Base-by-base conservation (phyloP, 2,888 invertebrate species). In the Hedya salicella region DNA sequence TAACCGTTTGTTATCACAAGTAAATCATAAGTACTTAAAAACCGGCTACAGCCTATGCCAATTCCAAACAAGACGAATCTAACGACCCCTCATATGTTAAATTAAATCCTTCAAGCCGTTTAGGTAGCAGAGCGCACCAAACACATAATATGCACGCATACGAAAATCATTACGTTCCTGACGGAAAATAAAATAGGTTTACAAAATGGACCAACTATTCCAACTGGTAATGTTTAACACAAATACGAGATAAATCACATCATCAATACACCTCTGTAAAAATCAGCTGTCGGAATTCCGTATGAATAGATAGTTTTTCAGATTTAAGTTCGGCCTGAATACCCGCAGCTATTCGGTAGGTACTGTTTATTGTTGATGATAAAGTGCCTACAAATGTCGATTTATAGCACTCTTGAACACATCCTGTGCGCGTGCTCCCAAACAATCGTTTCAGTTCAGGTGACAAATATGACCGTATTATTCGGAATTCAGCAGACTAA, bases 401-500 rank as follows among this genome's bases (percentile, higher is more conserved):
- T 52, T 57, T 57, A 44, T 63, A 42, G 32, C 42, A 39, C 6
- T 49, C 49, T 39, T 52, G 48, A 49, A 48, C 56, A 50, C 60
- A 60, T 48, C 60, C 65, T 60, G 60, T 48, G 32, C 40, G 60
- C 30, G 39, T 21, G 13, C 56, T 59, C 11, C 39, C 36, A 32
- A 54, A 66, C 66, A 61, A 66, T 66, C n/a, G 60, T 30, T 50
- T 39, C 42, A 48, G 61, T 50, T 39, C 42, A 48, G 61, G 66
- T 66, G 66, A 66, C 54, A 42, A 66, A 54, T 60, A 54, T 60
- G 60, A 19, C 30, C 25, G 19, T 48, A 66, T 60, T 48, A 54
- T 66, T 61, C 42, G 19, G 48, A 19, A 54, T 48, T 53, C 61
- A 66, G 66, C 32, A 66, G 66, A 66, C 66, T 61, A 54, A 48